Conservation (phyloP, 2,113 vertebrate species). For the Ameiurus melas region DNA sequence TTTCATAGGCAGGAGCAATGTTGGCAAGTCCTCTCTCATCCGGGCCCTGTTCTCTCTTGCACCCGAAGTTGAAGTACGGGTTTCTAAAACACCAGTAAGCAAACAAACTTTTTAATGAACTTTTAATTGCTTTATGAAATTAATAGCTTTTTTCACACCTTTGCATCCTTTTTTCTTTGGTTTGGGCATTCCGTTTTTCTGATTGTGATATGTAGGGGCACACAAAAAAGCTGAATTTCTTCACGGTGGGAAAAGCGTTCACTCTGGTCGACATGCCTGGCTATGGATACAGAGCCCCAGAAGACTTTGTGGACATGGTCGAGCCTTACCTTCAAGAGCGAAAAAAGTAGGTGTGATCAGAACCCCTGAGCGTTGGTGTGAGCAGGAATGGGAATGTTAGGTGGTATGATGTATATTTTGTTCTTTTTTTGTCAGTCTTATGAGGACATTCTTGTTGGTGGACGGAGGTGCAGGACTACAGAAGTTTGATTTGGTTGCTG, state of each 20-base stretch:
- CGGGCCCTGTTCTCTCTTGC: slow-evolving; percentile 86
- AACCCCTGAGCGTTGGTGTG: background rate
- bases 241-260: slow-evolving; percentile 85
- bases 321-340: slow-evolving; percentile 86
- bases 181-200: background rate
- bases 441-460: slow-evolving; percentile 89
- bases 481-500: slow-evolving; percentile 78
- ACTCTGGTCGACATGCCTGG: slow-evolving; percentile 95
- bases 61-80: slow-evolving; percentile 86
- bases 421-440: slow-evolving; percentile 75
- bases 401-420: background rate
- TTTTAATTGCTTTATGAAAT: background rate
- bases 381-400: background rate
- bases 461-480: slow-evolving; percentile 85
- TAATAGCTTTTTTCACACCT: background rate
- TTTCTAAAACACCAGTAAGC: slow-evolving; percentile 92
- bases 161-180: no score
- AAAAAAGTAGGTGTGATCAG: slow-evolving; percentile 74
- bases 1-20: slow-evolving; percentile 94
- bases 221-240: slow-evolving; percentile 98
- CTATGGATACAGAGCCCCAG: slow-evolving; percentile 85
- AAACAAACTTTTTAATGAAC: background rate
- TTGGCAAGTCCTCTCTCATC: slow-evolving; percentile 94
- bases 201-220: slow-evolving; percentile 77
- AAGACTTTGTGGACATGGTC: slow-evolving; percentile 92